Evolutionary conservation across 2,797 vertebrate species (phyloP).

Genomic region (Centropyge bicolor): DNA sequence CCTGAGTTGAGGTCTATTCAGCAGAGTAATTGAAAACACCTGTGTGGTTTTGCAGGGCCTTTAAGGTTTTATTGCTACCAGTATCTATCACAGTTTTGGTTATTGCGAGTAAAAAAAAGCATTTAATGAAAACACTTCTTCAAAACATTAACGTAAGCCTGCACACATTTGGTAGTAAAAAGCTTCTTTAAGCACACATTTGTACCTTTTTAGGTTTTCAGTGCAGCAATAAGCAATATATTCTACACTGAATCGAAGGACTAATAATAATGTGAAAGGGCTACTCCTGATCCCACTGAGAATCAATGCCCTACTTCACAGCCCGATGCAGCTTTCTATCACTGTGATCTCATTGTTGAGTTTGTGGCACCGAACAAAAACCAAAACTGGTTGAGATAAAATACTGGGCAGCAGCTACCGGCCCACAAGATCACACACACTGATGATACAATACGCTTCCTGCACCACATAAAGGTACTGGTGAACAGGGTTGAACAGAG

Average conservation of each 20-base stretch:
- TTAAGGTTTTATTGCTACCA: neutral
- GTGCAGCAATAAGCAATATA: neutral
- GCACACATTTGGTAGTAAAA: neutral
- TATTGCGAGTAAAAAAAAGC: neutral
- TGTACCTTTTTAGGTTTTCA: neutral
- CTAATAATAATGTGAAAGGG: slow-evolving; percentile 32
- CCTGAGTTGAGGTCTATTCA: neutral
- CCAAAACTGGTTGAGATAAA: slow-evolving; percentile 8
- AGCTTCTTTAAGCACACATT: neutral
- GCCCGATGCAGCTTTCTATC: slow-evolving; percentile 4
- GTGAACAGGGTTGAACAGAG: neutral
- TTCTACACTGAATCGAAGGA: neutral
- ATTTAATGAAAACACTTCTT: neutral
- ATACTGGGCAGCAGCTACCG: neutral
- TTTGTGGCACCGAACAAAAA: neutral
- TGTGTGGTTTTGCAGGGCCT: neutral
- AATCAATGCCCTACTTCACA: slow-evolving; percentile 21
- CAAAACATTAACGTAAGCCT: neutral
- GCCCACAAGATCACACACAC: slow-evolving; percentile 5
- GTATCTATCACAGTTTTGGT: neutral
- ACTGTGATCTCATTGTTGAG: slow-evolving; percentile 7
- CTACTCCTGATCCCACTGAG: slow-evolving; percentile 16
- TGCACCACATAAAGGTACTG: neutral
- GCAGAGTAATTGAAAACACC: slow-evolving; percentile 20
- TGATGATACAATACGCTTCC: neutral